Percentiles rank a stretch among this genome's conserved stretches.
Conservation (phyloP, 2,113 vertebrate species). For the Hiodon tergisus region DNA sequence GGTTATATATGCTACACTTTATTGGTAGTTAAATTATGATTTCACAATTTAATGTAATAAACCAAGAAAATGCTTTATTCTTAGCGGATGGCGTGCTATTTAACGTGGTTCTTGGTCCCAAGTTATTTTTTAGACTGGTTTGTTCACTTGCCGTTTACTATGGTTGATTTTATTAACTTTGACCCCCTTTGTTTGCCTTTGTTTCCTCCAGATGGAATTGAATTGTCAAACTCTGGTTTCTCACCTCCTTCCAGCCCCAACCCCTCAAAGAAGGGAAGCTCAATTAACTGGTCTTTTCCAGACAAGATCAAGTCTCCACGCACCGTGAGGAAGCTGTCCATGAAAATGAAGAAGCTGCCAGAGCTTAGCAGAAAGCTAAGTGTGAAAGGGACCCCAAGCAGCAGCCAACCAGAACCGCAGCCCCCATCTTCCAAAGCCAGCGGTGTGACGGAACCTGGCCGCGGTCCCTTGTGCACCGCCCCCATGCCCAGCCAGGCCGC, state of each 20-base stretch:
- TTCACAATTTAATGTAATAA: too few species aligned
- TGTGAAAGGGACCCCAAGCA: conserved; percentile 73
- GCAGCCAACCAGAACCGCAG: conserved; percentile 53
- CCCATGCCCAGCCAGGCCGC: conserved; percentile 64
- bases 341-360: conserved; percentile 97
- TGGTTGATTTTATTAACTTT: background rate
- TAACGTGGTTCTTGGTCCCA: background rate
- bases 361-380: conserved; percentile 91
- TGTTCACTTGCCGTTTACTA: background rate
- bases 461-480: conserved; percentile 51
- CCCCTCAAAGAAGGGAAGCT: conserved; percentile 81
- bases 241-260: conserved; percentile 84
- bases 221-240: conserved; percentile 54
- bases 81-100: background rate
- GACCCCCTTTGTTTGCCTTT: conserved; percentile 4
- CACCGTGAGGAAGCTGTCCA: conserved; percentile 93
- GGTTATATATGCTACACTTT: too few species aligned
- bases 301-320: conserved; percentile 96
- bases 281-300: conserved; percentile 93
- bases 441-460: conserved; percentile 35
- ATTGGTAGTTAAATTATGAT: too few species aligned
- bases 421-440: conserved; percentile 39
- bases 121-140: background rate
- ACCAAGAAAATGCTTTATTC: too few species aligned
- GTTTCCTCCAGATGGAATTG: conserved; percentile 48